These are phyloP conservation scores for Actinemys pallida DNA, from an alignment of 2,113 vertebrate genomes.

Conservation along the genomic window DNA sequence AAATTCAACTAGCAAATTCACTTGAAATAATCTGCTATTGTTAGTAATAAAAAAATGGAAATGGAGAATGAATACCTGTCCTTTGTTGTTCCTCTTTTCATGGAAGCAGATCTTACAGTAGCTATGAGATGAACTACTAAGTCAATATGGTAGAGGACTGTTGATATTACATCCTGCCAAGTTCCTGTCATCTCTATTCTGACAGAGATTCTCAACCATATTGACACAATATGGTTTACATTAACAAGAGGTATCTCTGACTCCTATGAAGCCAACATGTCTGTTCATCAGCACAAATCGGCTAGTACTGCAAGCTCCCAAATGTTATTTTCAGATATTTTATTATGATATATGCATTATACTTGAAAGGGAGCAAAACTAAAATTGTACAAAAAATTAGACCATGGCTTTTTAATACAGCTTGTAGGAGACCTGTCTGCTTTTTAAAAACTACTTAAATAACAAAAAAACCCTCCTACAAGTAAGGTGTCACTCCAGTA, in stretches of 20 bases:
- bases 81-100: not conserved
- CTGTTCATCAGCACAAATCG: not conserved
- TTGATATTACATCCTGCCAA: not conserved
- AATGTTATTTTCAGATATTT: not conserved
- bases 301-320: not conserved
- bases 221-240: not conserved
- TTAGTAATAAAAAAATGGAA: not conserved
- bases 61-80: not conserved
- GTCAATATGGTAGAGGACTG: not conserved
- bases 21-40: not conserved
- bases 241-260: not conserved
- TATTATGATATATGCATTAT: not conserved
- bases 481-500: not conserved
- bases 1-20: not conserved
- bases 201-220: not conserved
- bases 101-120: not conserved
- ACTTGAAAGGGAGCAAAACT: not conserved
- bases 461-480: not conserved
- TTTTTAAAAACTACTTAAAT: slow-evolving; percentile 3
- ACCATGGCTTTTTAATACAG: not conserved
- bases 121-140: not conserved
- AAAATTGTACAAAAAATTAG: not conserved
- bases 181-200: not conserved
- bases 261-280: not conserved
- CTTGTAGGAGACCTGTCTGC: not conserved